Evolutionary conservation across 2,888 invertebrate species (phyloP).

Genomic region (Cryptophagus acutangulus): DNA sequence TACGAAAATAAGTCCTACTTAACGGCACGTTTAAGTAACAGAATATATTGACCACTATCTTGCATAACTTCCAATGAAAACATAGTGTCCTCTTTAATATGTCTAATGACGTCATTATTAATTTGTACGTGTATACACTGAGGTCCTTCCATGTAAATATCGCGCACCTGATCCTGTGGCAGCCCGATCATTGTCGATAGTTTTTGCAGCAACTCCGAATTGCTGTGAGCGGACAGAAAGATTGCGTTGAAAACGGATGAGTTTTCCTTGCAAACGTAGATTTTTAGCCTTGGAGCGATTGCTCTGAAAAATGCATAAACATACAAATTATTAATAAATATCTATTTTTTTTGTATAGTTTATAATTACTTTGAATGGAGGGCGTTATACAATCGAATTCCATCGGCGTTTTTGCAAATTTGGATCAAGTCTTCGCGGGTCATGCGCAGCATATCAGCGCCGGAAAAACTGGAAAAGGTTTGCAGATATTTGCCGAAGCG

Average conservation of each 20-base stretch:
- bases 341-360: conserved; percentile 8
- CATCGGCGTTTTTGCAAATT: conserved; percentile 91
- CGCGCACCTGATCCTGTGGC: conserved; percentile 44
- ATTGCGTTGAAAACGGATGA: conserved; percentile 72
- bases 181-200: conserved; percentile 57
- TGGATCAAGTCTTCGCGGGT: conserved; percentile 89
- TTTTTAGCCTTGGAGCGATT: conserved; percentile 71
- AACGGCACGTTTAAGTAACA: conserved; percentile 50
- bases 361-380: conserved; percentile 73
- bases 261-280: conserved; percentile 73
- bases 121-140: conserved; percentile 78
- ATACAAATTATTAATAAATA: not conserved
- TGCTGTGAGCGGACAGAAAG: conserved; percentile 66
- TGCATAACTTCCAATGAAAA: conserved; percentile 57
- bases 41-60: conserved; percentile 32
- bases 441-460: conserved; percentile 82
- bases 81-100: conserved; percentile 74
- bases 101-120: conserved; percentile 79
- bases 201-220: conserved; percentile 62
- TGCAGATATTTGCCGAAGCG: conserved; percentile 71
- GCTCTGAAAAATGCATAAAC: conserved; percentile 46
- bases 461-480: conserved; percentile 81
- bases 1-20: no score
- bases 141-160: conserved; percentile 75
- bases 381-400: conserved; percentile 87